A percentile compares a stretch with the other conserved stretches of the same genome.
These are phyloP conservation scores for Thripadectes ignobilis DNA, from an alignment of 2,797 vertebrate genomes.

Conservation along the genomic window DNA sequence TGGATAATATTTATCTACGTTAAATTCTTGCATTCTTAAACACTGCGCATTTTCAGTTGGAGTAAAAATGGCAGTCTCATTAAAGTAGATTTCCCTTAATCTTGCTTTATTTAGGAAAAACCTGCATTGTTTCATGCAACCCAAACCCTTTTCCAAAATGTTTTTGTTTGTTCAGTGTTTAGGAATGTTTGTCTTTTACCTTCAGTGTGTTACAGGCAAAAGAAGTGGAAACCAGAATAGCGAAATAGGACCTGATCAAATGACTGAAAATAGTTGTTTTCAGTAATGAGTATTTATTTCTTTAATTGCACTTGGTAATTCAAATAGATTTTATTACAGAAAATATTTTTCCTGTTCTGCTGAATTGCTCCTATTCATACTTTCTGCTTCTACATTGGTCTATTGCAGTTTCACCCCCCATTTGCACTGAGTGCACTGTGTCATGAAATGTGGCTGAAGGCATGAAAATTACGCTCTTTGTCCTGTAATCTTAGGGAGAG, in stretches of 20 bases:
- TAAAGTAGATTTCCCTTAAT: not conserved
- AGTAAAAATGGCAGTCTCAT: not conserved
- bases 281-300: constrained; percentile 17
- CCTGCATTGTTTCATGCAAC: not conserved
- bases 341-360: not conserved
- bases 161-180: not conserved
- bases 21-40: not conserved
- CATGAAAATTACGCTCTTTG: rapidly evolving
- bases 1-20: not conserved
- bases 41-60: not conserved
- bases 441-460: not conserved
- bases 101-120: not conserved
- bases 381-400: not conserved
- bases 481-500: not conserved
- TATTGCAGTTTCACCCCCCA: not conserved
- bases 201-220: not conserved
- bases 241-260: not conserved
- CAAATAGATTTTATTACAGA: not conserved
- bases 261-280: not conserved
- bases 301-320: constrained; percentile 69
- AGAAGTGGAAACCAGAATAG: not conserved
- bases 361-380: not conserved
- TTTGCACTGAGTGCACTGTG: not conserved
- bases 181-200: not conserved
- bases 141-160: not conserved